These are phyloP conservation scores for Cliona cf. orientalis DNA, from an alignment of 37 sponge, comb jelly and placozoan species.

Conservation along the genomic window DNA sequence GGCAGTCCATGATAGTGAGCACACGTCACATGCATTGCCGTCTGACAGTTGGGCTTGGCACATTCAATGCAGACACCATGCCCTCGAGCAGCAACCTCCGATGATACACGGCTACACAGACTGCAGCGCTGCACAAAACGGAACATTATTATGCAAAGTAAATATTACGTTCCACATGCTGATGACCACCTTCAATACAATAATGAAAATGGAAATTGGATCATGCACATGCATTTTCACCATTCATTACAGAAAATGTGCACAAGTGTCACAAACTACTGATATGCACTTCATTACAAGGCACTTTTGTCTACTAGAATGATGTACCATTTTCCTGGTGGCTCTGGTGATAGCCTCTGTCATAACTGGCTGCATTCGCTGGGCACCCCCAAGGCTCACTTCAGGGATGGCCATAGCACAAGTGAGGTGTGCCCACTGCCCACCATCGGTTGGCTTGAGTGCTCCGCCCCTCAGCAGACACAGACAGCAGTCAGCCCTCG, in stretches of 20 bases:
- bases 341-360: conserved; percentile 42
- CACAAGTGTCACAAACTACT: too few species aligned
- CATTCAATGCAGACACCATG: conserved; percentile 81
- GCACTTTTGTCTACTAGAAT: background rate
- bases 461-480: conserved; percentile 92
- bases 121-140: conserved; percentile 37
- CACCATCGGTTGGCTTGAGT: conserved; percentile 75
- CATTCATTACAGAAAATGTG: too few species aligned
- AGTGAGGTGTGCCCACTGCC: conserved; percentile 83
- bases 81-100: conserved; percentile 18
- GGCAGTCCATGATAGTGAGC: conserved; percentile 65
- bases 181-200: too few species aligned
- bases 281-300: too few species aligned
- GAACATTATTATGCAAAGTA: background rate
- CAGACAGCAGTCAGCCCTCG: conserved; percentile 74
- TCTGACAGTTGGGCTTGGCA: conserved; percentile 47
- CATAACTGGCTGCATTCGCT: conserved; percentile 60
- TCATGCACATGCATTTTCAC: too few species aligned
- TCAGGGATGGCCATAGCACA: conserved; percentile 92
- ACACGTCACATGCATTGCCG: conserved; percentile 90
- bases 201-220: too few species aligned
- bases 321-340: conserved; percentile 54
- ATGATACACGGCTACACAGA: conserved; percentile 13
- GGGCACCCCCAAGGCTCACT: conserved; percentile 62
- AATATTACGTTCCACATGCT: too few species aligned